These are phyloP conservation scores for Delphinapterus leucas DNA, from an alignment of 2,113 vertebrate genomes.

Conservation along the genomic window DNA sequence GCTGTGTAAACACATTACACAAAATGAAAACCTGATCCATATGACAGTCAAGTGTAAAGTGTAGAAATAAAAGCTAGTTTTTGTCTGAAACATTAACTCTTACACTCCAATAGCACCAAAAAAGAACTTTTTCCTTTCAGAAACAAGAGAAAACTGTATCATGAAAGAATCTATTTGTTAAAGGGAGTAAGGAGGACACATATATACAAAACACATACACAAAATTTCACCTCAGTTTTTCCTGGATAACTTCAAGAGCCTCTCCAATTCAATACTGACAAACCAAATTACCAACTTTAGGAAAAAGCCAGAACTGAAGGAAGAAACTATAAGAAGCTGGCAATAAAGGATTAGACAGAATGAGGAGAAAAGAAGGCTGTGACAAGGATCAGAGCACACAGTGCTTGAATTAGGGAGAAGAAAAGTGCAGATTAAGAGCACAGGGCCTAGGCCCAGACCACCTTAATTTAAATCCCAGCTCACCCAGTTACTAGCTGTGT, in stretches of 20 bases:
- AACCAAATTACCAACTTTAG: background rate
- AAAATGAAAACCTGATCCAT: background rate
- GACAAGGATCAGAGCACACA: background rate
- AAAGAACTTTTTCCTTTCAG: background rate
- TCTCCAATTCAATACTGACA: background rate
- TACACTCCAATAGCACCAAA: background rate
- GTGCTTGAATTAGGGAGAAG: background rate
- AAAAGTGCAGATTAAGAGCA: background rate
- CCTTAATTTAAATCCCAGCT: background rate
- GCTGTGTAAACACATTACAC: background rate
- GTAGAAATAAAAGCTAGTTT: background rate
- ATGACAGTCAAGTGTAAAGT: background rate
- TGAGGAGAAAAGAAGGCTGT: background rate
- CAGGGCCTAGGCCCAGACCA: background rate
- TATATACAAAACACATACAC: background rate
- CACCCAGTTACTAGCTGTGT: background rate
- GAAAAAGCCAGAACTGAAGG: background rate
- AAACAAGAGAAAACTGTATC: background rate
- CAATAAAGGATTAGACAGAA: background rate
- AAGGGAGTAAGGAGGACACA: background rate
- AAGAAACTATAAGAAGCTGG: background rate
- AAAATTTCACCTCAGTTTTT: background rate
- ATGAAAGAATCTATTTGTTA: background rate
- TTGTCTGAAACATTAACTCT: background rate
- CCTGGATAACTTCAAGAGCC: background rate